phyloP scores from a whole-genome alignment of 1,140 invertebrate genomes.

The Hycleus cichorii region DNA sequence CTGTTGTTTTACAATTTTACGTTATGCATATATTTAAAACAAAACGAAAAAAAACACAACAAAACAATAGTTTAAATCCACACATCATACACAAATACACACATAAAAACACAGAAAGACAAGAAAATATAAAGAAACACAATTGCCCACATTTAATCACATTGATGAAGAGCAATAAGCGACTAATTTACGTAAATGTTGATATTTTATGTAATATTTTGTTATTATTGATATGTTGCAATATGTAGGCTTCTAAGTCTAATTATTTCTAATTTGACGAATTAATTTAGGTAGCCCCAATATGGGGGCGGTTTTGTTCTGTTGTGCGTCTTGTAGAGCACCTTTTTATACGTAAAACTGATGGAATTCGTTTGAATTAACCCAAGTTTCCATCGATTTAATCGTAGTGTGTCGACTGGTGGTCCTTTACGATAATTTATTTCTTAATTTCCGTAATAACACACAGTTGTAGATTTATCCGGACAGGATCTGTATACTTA shows the following conservation, averaged over 20 bases:
- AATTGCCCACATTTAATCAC: constrained; percentile 39
- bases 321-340: neutral
- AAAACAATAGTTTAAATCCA: constrained; percentile 31
- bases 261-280: neutral
- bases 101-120: no score
- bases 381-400: no score
- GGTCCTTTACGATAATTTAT: no score
- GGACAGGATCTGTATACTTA: no score
- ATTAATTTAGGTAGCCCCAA: neutral
- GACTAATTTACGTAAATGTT: constrained; percentile 6
- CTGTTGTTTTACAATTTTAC: constrained; percentile 17
- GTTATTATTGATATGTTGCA: constrained; percentile 22
- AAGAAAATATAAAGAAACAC: neutral
- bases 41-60: constrained; percentile 29
- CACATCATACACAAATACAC: no score
- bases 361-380: no score
- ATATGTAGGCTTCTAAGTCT: constrained; percentile 16
- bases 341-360: no score
- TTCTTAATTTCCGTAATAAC: no score
- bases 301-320: neutral
- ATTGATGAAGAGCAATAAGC: constrained; percentile 32
- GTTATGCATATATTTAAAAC: constrained; percentile 2
- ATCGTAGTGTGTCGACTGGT: no score
- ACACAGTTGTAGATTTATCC: no score
- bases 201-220: constrained; percentile 20